Evolutionary conservation across 2,888 invertebrate genomes (phyloP).

Genomic region (Ornithoptera priamus): DNA sequence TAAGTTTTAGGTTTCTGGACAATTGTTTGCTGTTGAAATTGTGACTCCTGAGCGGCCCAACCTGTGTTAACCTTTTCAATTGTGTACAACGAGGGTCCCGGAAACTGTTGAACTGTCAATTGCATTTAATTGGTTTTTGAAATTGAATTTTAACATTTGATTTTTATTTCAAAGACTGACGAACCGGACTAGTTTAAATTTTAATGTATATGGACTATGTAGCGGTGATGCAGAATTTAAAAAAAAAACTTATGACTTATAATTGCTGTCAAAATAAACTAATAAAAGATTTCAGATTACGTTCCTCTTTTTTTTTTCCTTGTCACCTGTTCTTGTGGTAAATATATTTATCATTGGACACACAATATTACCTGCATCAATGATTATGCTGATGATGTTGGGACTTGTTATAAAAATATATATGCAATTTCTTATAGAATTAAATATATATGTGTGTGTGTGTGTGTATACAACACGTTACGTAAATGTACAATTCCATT

Average conservation of each 20-base stretch:
- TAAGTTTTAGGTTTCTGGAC: conserved; percentile 62
- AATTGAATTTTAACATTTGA: conserved; percentile 29
- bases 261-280: conserved; percentile 64
- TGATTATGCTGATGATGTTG: no score
- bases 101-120: conserved; percentile 44
- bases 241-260: conserved; percentile 61
- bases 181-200: conserved; percentile 7
- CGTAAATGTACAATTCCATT: conserved; percentile 1
- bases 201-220: conserved; percentile 26
- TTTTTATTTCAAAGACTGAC: conserved; percentile 33
- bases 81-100: conserved; percentile 28
- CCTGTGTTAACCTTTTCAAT: not conserved
- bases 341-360: no score
- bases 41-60: not conserved
- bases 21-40: not conserved
- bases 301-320: conserved; percentile 27
- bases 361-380: no score
- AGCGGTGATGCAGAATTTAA: conserved; percentile 38
- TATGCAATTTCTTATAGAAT: no score
- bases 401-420: no score
- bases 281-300: conserved; percentile 49
- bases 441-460: no score
- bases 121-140: conserved; percentile 38
- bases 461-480: not conserved
- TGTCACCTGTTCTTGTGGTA: not conserved